Percentiles rank a stretch among this genome's conserved stretches.
These are phyloP conservation scores for Xenus cinereus DNA, from an alignment of 2,113 vertebrate species.

Conservation along the genomic window DNA sequence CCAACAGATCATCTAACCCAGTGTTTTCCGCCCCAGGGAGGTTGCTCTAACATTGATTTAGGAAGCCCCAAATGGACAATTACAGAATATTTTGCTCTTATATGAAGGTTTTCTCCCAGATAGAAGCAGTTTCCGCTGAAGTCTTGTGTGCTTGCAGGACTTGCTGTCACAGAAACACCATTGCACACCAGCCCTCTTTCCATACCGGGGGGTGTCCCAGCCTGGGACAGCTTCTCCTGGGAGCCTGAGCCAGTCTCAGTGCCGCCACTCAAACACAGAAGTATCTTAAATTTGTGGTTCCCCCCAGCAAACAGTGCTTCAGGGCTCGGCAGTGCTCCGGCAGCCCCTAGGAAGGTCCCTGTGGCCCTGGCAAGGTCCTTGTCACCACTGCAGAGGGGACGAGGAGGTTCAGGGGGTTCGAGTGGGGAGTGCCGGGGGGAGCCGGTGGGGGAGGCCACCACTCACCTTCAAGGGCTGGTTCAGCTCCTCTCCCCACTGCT, in stretches of 20 bases:
- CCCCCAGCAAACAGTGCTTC: not conserved
- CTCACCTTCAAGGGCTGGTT: not conserved
- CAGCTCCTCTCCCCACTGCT: not conserved
- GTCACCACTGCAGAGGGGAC: fast-evolving
- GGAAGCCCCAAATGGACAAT: not conserved
- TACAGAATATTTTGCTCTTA: not conserved
- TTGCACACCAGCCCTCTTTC: not conserved
- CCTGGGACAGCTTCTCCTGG: not conserved
- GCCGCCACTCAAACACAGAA: not conserved
- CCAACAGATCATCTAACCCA: not conserved
- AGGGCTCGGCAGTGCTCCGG: not conserved
- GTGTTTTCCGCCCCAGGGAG: not conserved
- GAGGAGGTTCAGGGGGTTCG: fast-evolving
- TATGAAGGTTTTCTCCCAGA: not conserved
- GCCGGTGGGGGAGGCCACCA: not conserved
- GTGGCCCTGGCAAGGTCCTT: not conserved
- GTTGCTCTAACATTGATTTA: not conserved
- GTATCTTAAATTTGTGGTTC: fast-evolving
- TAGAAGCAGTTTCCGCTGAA: not conserved
- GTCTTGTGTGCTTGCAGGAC: not conserved
- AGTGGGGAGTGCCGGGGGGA: not conserved
- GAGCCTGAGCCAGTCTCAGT: not conserved
- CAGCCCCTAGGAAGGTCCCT: not conserved
- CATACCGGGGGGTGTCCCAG: not conserved
- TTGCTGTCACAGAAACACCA: not conserved